A percentile compares a stretch with the other conserved stretches of the same genome.
Conservation (phyloP, 2,797 vertebrate genomes). For the Peromyscus eremicus region DNA sequence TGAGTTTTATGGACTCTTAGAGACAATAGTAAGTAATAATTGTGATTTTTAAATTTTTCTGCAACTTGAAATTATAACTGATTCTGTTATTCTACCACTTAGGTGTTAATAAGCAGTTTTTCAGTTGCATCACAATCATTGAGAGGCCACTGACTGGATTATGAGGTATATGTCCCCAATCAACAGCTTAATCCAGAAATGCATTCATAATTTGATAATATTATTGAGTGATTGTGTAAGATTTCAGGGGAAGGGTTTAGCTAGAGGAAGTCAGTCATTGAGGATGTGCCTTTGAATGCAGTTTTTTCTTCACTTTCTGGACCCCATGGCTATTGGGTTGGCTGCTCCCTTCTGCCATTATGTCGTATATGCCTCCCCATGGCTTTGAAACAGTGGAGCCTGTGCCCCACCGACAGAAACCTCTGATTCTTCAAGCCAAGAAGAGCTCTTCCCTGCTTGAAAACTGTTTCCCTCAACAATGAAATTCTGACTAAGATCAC, state of each 20-base stretch:
- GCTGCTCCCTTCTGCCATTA: background rate
- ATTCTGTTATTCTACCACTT: background rate
- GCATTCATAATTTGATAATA: background rate
- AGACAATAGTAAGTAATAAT: background rate
- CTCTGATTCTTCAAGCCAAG: background rate
- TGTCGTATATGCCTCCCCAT: background rate
- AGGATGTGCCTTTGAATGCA: background rate
- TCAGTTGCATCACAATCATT: background rate
- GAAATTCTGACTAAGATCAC: background rate
- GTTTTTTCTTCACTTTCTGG: background rate
- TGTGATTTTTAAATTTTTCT: background rate
- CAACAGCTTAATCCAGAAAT: background rate
- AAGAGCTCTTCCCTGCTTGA: background rate
- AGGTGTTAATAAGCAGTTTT: background rate
- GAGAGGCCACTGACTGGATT: background rate
- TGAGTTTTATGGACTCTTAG: background rate
- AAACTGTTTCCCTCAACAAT: background rate
- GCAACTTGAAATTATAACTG: background rate
- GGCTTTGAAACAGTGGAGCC: background rate
- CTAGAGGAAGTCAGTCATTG: background rate
- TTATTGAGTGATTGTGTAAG: background rate
- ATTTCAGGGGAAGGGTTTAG: background rate
- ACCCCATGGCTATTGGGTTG: background rate
- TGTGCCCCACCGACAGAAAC: background rate
- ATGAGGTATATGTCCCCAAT: background rate